Conservation (phyloP, 2,113 vertebrate genomes). For the Nansenia antarctica region DNA sequence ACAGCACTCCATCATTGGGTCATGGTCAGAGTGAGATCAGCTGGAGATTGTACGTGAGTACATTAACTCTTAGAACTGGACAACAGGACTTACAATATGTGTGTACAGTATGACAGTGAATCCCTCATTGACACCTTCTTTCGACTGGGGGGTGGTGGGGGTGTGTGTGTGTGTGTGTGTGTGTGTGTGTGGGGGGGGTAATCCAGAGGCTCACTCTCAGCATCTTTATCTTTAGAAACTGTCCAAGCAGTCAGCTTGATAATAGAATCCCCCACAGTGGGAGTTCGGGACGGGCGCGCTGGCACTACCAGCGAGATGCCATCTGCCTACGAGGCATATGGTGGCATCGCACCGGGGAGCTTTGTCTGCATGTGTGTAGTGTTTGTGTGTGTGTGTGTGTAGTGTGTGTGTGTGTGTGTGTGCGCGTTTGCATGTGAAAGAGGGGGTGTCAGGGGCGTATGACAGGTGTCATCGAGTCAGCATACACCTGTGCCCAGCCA, state of each 20-base stretch:
- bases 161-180: not conserved
- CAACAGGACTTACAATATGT: no score
- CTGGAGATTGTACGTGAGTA: no score
- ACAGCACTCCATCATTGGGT: no score
- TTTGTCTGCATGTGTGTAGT: no score
- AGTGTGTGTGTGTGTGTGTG: slow-evolving; percentile 3
- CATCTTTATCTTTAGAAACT: slow-evolving; percentile 35
- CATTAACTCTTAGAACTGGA: no score
- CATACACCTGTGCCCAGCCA: slow-evolving; percentile 39
- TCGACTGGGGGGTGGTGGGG: not conserved
- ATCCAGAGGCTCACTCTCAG: not conserved
- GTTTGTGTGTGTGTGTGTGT: not conserved
- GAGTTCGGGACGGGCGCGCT: not conserved
- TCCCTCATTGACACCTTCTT: no score
- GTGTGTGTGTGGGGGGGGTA: not conserved
- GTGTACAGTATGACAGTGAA: no score
- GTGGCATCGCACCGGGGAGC: slow-evolving; percentile 22
- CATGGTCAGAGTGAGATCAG: no score
- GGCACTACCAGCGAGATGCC: slow-evolving; percentile 28
- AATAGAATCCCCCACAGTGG: slow-evolving; percentile 17
- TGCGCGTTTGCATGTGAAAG: not conserved
- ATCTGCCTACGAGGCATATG: slow-evolving; percentile 45
- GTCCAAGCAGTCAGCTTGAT: slow-evolving; percentile 13
- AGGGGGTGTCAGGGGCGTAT: not conserved
- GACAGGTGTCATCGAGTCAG: slow-evolving; percentile 27